phyloP scores from a whole-genome alignment of 2,797 vertebrate genomes.

The Microhierax caerulescens region DNA sequence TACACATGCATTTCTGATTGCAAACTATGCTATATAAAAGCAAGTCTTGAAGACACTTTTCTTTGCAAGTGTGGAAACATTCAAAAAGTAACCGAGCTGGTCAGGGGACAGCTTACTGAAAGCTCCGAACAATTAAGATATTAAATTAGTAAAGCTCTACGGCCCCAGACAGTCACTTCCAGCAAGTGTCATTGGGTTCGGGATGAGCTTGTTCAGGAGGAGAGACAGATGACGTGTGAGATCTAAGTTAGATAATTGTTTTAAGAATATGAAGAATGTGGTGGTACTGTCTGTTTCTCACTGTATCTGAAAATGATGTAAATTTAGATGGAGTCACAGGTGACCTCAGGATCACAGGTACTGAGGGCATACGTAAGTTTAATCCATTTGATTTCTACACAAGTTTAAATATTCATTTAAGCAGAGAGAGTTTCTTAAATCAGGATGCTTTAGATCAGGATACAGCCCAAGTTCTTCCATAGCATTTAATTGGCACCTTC shows the following conservation, averaged over 20 bases:
- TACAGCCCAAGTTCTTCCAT: neutral
- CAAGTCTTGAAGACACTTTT: neutral
- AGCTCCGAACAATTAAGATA: slow-evolving; percentile 7
- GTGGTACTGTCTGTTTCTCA: neutral
- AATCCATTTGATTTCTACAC: neutral
- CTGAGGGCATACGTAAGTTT: neutral
- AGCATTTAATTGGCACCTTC: neutral
- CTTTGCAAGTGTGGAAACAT: neutral
- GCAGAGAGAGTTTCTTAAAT: neutral
- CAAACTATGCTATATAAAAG: neutral
- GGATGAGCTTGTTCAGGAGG: slow-evolving; percentile 24
- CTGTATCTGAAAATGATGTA: neutral
- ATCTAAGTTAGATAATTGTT: neutral
- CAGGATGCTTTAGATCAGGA: neutral
- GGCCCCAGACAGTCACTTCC: slow-evolving; percentile 22
- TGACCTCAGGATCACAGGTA: neutral
- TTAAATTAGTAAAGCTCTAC: slow-evolving; percentile 20
- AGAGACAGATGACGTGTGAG: neutral
- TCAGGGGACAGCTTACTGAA: neutral
- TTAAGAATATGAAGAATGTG: neutral
- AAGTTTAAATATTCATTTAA: neutral
- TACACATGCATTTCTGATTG: neutral
- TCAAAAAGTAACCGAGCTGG: neutral
- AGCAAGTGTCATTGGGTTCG: slow-evolving; percentile 29
- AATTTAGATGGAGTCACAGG: neutral